A percentile compares a stretch with the other conserved stretches of the same genome.
Evolutionary conservation across 2,888 invertebrate species (phyloP).

Genomic region (Agriopis marginaria): DNA sequence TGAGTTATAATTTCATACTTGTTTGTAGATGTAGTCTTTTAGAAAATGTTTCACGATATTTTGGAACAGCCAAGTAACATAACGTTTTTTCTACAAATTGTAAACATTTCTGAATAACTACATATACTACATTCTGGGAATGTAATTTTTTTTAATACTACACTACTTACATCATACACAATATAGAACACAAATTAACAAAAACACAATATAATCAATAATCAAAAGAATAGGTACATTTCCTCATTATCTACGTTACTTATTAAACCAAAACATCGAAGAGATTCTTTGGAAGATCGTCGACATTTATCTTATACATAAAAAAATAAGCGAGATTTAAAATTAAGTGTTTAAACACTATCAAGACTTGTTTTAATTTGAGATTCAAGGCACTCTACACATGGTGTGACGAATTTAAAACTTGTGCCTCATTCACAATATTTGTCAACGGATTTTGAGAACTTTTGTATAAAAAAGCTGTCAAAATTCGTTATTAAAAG

Average conservation of each 20-base stretch:
- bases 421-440: no score
- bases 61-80: neutral
- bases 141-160: conserved; percentile 63
- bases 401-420: neutral
- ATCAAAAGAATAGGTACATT: conserved; percentile 31
- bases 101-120: conserved; percentile 17
- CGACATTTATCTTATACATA: conserved; percentile 34
- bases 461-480: no score
- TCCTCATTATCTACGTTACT: conserved; percentile 50
- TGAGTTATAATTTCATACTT: no score
- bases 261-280: conserved; percentile 42
- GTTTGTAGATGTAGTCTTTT: no score
- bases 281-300: conserved; percentile 52
- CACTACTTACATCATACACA: conserved; percentile 51
- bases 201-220: conserved; percentile 61
- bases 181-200: conserved; percentile 70
- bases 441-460: no score
- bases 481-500: no score
- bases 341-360: neutral
- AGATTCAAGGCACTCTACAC: neutral
- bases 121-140: conserved; percentile 74
- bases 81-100: neutral
- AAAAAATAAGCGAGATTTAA: neutral
- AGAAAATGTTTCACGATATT: conserved; percentile 13
- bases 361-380: neutral